Base-by-base conservation (phyloP, 2,888 invertebrate species). In the Busseola fusca region DNA sequence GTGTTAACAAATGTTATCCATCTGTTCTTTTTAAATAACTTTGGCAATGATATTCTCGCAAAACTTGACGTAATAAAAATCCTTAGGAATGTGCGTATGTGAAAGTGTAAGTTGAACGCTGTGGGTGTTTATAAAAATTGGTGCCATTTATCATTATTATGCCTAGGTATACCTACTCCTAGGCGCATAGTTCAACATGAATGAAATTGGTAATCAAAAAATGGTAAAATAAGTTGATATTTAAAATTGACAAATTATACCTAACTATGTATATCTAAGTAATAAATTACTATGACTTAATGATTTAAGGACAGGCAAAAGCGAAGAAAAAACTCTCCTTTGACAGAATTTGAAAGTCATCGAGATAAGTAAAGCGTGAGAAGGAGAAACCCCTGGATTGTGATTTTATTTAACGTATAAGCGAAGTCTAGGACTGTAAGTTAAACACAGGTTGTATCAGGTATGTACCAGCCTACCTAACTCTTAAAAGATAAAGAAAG, bases 401-500 rank as follows among this genome's bases (percentile, higher is more conserved):
- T 52, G 30, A 30, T 25, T n/a, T 50, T 50, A 50, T 50, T 57
- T 45, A 45, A 48, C 14, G 25, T 72, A 42, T 27, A 34, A 21
- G 42, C 50, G 50, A 60, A 58, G 34, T 25, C 18, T 34, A 40
- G 30, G 18, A 34, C 45, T 25, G 14, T n/a, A 56, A 80, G 66
- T 60, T 62, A 74, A 34, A 64, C 62, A 65, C 9, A 52, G 7
- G 30, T 50, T 45, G 16, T 64, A 60, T 54, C 45, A 60, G 54
- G 50, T 67, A 59, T 75, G 59, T 60, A 18, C 45, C 37, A 76
- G 37, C 9, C 42, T 27, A 64, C 64, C 62, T 48, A 62, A 76
- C 81, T 58, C 52, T 60, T 52, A 59, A 76, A 81, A 69, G 64
- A 50, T 76, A 60, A 65, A 42, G 45, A 76, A 69, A 50, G 64